Percentiles rank a stretch among this genome's conserved stretches.
phyloP scores from a whole-genome alignment of 1,140 invertebrate genomes.

The Triops longicaudatus region DNA sequence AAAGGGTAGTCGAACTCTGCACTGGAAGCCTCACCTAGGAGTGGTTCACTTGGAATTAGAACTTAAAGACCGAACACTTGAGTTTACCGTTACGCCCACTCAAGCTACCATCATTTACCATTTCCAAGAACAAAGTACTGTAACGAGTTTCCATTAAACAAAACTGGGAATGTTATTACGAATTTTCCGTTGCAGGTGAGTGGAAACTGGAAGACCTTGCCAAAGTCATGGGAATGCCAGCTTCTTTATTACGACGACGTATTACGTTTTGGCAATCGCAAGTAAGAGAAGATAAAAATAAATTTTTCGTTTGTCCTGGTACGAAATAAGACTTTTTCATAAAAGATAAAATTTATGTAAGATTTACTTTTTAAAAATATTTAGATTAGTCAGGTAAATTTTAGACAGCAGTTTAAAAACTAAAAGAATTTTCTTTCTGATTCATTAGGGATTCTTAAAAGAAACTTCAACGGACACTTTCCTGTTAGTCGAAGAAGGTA shows the following conservation, averaged over 20 bases:
- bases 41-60: slow-evolving; percentile 87
- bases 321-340: too few relatives aligned
- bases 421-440: not conserved
- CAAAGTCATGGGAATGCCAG: slow-evolving; percentile 70
- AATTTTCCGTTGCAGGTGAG: slow-evolving; percentile 46
- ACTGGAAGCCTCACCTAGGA: slow-evolving; percentile 89
- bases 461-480: slow-evolving; percentile 67
- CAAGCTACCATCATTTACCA: slow-evolving; percentile 91
- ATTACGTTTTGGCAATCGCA: slow-evolving; percentile 84
- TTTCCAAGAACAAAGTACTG: slow-evolving; percentile 76
- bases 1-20: slow-evolving; percentile 67
- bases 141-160: slow-evolving; percentile 22
- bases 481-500: slow-evolving; percentile 63
- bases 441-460: slow-evolving; percentile 54
- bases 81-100: slow-evolving; percentile 79
- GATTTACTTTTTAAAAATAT: too few relatives aligned
- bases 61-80: slow-evolving; percentile 67
- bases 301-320: slow-evolving; percentile 18
- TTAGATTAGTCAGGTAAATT: too few relatives aligned
- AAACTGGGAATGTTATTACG: not conserved
- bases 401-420: too few relatives aligned
- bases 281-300: slow-evolving; percentile 29
- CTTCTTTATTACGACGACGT: slow-evolving; percentile 69
- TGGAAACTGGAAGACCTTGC: slow-evolving; percentile 79
- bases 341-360: too few relatives aligned